Evolutionary conservation across 2,113 vertebrate genomes (phyloP), one percentile per base, ranked within the genome.

Genomic region (Tetrax tetrax): DNA sequence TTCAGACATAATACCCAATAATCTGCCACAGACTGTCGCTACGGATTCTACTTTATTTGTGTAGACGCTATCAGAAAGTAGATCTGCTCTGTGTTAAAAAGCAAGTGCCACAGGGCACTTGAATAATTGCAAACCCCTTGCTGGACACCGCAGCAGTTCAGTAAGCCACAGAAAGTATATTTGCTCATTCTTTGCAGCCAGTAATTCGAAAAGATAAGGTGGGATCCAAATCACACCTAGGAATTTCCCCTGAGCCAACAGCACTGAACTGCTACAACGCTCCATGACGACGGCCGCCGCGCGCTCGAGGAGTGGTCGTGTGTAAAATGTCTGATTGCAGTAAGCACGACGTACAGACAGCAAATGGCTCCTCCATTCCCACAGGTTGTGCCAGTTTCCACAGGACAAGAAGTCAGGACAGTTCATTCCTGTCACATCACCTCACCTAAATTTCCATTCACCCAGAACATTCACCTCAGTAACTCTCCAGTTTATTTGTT

Each of bases 31-130:
- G 54, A 41, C 95, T 96, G 96, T 96, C 89, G 16, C 89, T 93
- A 9, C 0, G 0, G 66, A 94, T 97, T 12, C 79, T 9, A 5
- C 71, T 95, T 57, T 14, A 10, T 8, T 2, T 9, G 48, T 70
- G 89, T 91, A 89, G 91, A 66, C 76, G 83, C 31, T 70, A 64
- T 8, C 78, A 89, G 45, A 38, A 76, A 80, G 80, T 43, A 2
- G 64, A 84, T 31, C 68, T 81, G 81, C 86, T 83, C 54, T 8
- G 50, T 41, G 76, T 60, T 60, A 95, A 96, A 97, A 97, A 93
- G 94, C 90, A 96, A 96, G 25, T 61, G 96, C 97, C 96, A 96
- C 81, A 77, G 93, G 94, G 96, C 96, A 89, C 90, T 45, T 96
- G 78, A 95, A 96, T 94, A 93, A 96, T 88, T 96, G 87, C 94